phyloP scores from a whole-genome alignment of 2,888 invertebrate species.

The Phragmatobia fuliginosa region DNA sequence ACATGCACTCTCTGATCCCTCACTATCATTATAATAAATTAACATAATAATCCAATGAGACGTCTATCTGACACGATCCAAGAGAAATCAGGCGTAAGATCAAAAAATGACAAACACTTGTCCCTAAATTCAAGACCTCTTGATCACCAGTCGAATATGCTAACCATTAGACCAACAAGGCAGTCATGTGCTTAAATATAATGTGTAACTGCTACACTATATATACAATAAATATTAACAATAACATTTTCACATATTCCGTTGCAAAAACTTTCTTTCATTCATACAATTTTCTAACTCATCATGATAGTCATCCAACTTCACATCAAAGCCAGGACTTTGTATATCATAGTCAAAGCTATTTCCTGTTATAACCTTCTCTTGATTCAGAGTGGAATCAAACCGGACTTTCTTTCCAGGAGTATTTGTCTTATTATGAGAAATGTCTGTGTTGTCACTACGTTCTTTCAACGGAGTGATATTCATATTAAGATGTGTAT shows the following conservation, averaged over 20 bases:
- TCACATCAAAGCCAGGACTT: slow-evolving; percentile 80
- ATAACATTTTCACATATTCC: slow-evolving; percentile 70
- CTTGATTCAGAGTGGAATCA: slow-evolving; percentile 80
- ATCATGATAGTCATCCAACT: slow-evolving; percentile 83
- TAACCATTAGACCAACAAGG: too few relatives aligned
- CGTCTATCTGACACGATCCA: too few relatives aligned
- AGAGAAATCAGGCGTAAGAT: too few relatives aligned
- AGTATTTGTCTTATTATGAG: slow-evolving; percentile 71
- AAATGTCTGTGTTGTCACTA: slow-evolving; percentile 64
- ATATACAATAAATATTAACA: neutral
- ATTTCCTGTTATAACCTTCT: slow-evolving; percentile 82
- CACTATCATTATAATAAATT: too few relatives aligned
- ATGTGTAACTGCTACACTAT: neutral
- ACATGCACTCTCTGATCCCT: too few relatives aligned
- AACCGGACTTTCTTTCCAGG: slow-evolving; percentile 82
- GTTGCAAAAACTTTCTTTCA: slow-evolving; percentile 80
- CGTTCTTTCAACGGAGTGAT: slow-evolving; percentile 76
- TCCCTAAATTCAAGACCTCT: too few relatives aligned
- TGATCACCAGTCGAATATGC: too few relatives aligned
- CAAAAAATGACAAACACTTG: too few relatives aligned
- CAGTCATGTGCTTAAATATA: neutral
- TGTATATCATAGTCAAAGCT: slow-evolving; percentile 80
- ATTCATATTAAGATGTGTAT: slow-evolving; percentile 78
- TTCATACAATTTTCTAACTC: slow-evolving; percentile 84
- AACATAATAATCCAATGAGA: too few relatives aligned